Conservation (phyloP, 2,888 invertebrate species). For the Eristalinus aeneus region DNA sequence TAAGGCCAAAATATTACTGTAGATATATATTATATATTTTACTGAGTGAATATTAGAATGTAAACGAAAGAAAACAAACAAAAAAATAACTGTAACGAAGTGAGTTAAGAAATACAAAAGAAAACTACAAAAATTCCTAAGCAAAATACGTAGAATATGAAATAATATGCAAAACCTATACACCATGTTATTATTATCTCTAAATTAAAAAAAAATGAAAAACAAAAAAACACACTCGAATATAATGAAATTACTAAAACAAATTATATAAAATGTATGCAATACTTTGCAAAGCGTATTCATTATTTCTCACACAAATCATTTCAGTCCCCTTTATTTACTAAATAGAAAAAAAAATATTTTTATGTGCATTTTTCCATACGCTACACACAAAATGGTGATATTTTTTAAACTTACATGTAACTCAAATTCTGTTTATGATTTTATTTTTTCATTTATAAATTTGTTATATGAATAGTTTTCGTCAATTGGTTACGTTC, state of each 20-base stretch:
- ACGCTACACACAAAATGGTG: constrained; percentile 62
- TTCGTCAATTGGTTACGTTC: constrained; percentile 60
- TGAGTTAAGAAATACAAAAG: constrained; percentile 23
- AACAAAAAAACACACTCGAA: constrained; percentile 31
- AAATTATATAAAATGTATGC: constrained; percentile 23
- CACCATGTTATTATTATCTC: constrained; percentile 69
- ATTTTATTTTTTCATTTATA: constrained; percentile 51
- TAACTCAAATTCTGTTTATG: constrained; percentile 65
- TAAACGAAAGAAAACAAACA: constrained; percentile 25
- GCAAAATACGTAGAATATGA: constrained; percentile 71
- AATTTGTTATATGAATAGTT: constrained; percentile 58
- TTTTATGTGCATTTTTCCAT: constrained; percentile 36
- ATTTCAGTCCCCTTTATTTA: constrained; percentile 1
- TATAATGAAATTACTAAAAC: constrained; percentile 19
- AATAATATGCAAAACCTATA: constrained; percentile 69
- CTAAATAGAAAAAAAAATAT: neutral
- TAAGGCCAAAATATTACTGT: constrained; percentile 78
- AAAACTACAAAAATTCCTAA: constrained; percentile 60
- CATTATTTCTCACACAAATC: constrained; percentile 27
- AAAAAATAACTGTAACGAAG: constrained; percentile 37
- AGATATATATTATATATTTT: constrained; percentile 72
- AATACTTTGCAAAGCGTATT: constrained; percentile 38
- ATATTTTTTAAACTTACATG: constrained; percentile 59
- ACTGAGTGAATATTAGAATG: constrained; percentile 68
- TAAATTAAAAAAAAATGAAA: constrained; percentile 51